These are phyloP conservation scores for Choreutis nemorana DNA, from an alignment of 2,888 invertebrate genomes.

Conservation along the genomic window DNA sequence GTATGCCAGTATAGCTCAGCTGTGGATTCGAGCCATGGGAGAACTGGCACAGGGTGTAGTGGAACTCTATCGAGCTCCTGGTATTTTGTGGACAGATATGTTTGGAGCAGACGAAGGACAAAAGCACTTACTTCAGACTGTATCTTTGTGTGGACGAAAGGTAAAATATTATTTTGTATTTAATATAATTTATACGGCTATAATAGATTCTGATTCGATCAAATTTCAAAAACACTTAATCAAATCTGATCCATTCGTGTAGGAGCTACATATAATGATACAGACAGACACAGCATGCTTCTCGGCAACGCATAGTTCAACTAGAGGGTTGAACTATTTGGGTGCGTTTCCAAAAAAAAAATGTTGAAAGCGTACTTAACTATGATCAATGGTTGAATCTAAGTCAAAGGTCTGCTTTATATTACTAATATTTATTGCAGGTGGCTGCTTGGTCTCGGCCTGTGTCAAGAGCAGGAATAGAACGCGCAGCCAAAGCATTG, in stretches of 20 bases:
- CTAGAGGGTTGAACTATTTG: not conserved
- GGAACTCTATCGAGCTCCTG: constrained; percentile 43
- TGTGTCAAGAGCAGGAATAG: constrained; percentile 63
- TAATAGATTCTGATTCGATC: no score
- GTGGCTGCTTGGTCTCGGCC: constrained; percentile 77
- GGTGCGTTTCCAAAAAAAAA: not conserved
- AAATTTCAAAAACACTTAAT: no score
- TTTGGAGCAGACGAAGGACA: constrained; percentile 63
- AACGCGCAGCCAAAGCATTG: constrained; percentile 64
- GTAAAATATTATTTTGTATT: constrained; percentile 16
- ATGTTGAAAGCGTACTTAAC: not conserved
- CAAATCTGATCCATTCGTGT: no score
- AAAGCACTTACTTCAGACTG: constrained; percentile 66
- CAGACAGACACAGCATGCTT: not conserved
- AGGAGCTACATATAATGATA: no score
- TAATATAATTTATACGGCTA: no score
- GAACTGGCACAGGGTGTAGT: constrained; percentile 34
- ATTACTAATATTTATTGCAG: constrained; percentile 18
- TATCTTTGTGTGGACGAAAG: constrained; percentile 75
- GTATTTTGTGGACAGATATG: constrained; percentile 61
- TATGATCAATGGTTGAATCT: not conserved
- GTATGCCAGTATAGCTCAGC: constrained; percentile 43
- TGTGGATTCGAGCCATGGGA: constrained; percentile 35
- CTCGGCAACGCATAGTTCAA: no score
- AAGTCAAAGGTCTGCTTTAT: not conserved